Percentiles rank a stretch among this genome's conserved stretches.
Evolutionary conservation across 2,888 invertebrate species (phyloP).

Genomic region (Lepidochrysops patricia): DNA sequence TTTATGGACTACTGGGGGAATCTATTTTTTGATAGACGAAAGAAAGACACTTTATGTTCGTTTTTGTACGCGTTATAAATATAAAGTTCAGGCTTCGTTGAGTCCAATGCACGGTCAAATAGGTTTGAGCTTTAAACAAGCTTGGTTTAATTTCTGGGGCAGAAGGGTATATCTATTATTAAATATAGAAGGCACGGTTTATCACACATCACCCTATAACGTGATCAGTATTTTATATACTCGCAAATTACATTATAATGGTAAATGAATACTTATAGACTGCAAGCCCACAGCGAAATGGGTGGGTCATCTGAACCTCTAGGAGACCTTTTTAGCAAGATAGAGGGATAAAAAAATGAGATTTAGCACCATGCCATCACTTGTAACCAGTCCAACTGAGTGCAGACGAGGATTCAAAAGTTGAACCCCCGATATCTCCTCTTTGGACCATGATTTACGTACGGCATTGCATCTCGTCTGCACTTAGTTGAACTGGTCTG

Average conservation of each 20-base stretch:
- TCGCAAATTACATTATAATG: neutral
- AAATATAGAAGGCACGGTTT: conserved; percentile 59
- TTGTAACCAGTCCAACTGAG: too few relatives aligned
- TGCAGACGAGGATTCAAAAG: too few relatives aligned
- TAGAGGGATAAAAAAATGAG: too few relatives aligned
- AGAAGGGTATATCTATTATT: conserved; percentile 57
- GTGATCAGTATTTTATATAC: conserved; percentile 5
- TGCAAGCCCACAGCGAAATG: too few relatives aligned
- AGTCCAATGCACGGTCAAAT: conserved; percentile 53
- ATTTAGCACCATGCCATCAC: too few relatives aligned
- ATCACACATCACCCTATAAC: conserved; percentile 49
- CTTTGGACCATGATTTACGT: too few relatives aligned
- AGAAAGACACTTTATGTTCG: conserved; percentile 12
- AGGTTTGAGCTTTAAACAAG: conserved; percentile 55
- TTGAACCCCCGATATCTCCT: too few relatives aligned
- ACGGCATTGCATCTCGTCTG: too few relatives aligned
- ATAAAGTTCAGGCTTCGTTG: conserved; percentile 45
- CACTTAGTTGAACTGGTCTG: too few relatives aligned
- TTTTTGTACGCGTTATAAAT: conserved; percentile 19
- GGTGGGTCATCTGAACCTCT: too few relatives aligned
- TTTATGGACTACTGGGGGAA: neutral
- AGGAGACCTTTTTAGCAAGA: too few relatives aligned
- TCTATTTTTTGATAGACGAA: conserved; percentile 9
- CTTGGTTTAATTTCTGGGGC: conserved; percentile 64
- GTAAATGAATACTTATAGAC: neutral